phyloP scores from a whole-genome alignment of 2,888 invertebrate species.

The Oxyteleia sp. region DNA sequence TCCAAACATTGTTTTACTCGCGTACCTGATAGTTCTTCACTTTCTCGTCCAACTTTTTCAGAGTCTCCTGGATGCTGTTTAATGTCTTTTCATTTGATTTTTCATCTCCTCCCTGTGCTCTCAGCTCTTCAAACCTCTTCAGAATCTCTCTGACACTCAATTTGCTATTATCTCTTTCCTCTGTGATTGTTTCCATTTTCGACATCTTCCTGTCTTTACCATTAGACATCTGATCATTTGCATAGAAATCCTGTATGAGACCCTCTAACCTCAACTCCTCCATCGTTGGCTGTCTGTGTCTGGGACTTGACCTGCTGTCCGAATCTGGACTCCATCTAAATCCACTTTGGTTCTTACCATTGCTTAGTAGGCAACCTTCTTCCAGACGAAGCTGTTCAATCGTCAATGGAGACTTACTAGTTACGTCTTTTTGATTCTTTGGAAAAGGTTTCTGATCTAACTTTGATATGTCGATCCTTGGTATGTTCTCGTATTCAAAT shows the following conservation, averaged over 20 bases:
- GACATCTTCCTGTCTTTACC: conserved; percentile 81
- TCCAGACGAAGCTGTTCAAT: conserved; percentile 85
- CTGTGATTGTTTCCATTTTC: conserved; percentile 93
- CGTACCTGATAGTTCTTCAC: conserved; percentile 86
- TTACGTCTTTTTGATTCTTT: conserved; percentile 50
- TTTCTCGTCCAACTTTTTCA: conserved; percentile 88
- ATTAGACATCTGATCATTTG: conserved; percentile 80
- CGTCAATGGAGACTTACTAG: conserved; percentile 78
- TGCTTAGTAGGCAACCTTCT: conserved; percentile 82
- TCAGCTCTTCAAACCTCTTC: conserved; percentile 93
- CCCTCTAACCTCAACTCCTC: conserved; percentile 82
- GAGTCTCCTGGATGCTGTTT: conserved; percentile 87
- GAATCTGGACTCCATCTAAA: conserved; percentile 72
- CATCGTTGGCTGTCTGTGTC: conserved; percentile 72
- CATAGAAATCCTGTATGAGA: conserved; percentile 84
- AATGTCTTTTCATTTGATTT: conserved; percentile 85
- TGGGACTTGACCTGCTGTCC: conserved; percentile 65
- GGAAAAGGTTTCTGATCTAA: conserved; percentile 80
- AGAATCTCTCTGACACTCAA: conserved; percentile 94
- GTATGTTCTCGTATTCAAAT: conserved; percentile 87
- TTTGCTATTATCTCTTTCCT: conserved; percentile 93
- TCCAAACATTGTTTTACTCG: too few species aligned
- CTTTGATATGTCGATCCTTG: conserved; percentile 84
- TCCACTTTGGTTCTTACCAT: conserved; percentile 76
- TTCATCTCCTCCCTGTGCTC: conserved; percentile 82